A percentile compares a stretch with the other conserved stretches of the same genome.
Conservation (phyloP, 2,797 vertebrate species). For the Sebastes hopkinsi region DNA sequence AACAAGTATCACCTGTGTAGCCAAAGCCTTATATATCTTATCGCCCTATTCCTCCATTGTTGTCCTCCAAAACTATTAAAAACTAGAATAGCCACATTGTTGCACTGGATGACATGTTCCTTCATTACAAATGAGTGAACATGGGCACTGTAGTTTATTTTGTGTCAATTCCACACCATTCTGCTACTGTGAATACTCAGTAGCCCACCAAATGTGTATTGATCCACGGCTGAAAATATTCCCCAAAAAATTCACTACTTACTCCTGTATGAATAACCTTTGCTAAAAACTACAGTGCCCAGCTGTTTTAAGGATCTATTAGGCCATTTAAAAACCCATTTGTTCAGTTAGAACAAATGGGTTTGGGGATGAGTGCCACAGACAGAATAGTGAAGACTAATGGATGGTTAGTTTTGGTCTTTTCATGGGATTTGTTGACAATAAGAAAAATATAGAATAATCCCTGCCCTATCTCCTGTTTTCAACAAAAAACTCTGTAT, state of each 20-base stretch:
- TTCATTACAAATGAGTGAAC: not conserved
- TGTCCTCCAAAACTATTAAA: not conserved
- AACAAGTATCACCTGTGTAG: not conserved
- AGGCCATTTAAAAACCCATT: not conserved
- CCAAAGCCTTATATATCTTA: not conserved
- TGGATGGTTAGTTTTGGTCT: not conserved
- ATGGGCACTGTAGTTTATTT: not conserved
- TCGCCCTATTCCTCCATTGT: not conserved
- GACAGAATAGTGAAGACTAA: not conserved
- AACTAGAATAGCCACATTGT: not conserved
- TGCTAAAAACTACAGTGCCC: not conserved
- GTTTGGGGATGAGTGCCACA: not conserved
- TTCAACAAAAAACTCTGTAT: not conserved
- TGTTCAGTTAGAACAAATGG: not conserved
- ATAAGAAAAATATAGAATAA: not conserved
- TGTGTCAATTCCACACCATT: not conserved
- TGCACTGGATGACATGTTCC: not conserved
- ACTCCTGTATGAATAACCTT: not conserved
- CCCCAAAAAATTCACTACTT: not conserved
- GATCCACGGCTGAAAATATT: not conserved
- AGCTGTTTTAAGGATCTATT: not conserved
- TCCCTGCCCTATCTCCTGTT: not conserved
- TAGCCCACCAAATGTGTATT: not conserved
- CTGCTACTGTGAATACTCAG: not conserved
- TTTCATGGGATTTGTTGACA: not conserved